These are phyloP conservation scores for Scaptomyza hsui DNA, from an alignment of 1,140 invertebrate species.

Conservation along the genomic window DNA sequence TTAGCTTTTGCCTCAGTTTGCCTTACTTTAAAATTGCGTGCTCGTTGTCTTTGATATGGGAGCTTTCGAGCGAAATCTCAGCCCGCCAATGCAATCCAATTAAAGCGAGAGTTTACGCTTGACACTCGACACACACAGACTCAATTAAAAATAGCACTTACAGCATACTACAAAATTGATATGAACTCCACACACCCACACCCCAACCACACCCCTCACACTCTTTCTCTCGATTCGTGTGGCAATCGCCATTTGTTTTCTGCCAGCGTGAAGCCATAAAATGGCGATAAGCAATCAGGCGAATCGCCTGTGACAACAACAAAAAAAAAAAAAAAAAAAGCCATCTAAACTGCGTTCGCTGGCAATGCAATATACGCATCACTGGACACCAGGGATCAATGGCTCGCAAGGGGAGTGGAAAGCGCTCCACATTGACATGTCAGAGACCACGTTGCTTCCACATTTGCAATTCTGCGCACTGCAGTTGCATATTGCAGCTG, in stretches of 20 bases:
- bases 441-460: constrained; percentile 10
- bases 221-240: neutral
- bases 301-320: constrained; percentile 8
- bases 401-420: neutral
- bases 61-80: constrained; percentile 21
- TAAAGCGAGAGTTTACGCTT: constrained; percentile 29
- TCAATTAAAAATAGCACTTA: constrained; percentile 47
- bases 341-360: constrained; percentile 40
- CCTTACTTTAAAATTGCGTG: constrained; percentile 23
- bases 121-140: constrained; percentile 29
- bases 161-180: constrained; percentile 14
- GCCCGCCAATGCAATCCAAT: constrained; percentile 38
- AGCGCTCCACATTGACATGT: constrained; percentile 5
- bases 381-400: neutral
- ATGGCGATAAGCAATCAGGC: constrained; percentile 46
- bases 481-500: constrained; percentile 34
- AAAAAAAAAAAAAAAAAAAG: constrained; percentile 18
- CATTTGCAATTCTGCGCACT: constrained; percentile 43
- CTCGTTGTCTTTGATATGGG: neutral
- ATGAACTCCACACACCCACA: neutral
- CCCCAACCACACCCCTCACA: neutral
- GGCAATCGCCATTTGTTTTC: constrained; percentile 12
- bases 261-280: constrained; percentile 45
- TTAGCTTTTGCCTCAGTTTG: constrained; percentile 5
- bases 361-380: constrained; percentile 68